Conservation (phyloP, 2,113 vertebrate species). For the Hirundichthys speculiger region DNA sequence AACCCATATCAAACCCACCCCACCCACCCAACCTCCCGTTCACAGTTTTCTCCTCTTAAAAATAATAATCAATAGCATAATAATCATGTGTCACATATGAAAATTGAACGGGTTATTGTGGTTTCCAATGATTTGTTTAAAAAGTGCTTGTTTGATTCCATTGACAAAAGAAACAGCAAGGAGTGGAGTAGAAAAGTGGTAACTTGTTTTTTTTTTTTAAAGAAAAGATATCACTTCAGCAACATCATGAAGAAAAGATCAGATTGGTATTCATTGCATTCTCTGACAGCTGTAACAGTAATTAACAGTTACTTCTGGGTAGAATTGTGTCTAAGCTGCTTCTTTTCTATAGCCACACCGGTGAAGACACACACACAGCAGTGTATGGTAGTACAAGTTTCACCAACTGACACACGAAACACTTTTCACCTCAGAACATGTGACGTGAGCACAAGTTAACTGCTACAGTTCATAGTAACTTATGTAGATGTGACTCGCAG, state of each 20-base stretch:
- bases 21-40: conserved; percentile 42
- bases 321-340: background rate
- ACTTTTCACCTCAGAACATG: conserved; percentile 4
- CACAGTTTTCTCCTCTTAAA: conserved; percentile 82
- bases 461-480: conserved; percentile 36
- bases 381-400: conserved; percentile 5
- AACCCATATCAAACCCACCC: conserved; percentile 49
- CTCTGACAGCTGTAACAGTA: background rate
- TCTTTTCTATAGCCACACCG: conserved; percentile 24
- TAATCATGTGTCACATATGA: conserved; percentile 61
- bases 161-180: conserved; percentile 69
- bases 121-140: conserved; percentile 72
- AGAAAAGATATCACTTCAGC: conserved; percentile 8
- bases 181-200: conserved; percentile 54
- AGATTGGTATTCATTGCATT: conserved; percentile 22
- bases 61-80: conserved; percentile 68
- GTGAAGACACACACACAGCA: background rate
- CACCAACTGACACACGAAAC: conserved; percentile 12
- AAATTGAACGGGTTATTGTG: conserved; percentile 71
- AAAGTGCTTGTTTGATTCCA: conserved; percentile 84
- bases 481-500: conserved; percentile 55
- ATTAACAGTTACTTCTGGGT: background rate
- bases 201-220: conserved; percentile 11
- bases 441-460: conserved; percentile 13
- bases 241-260: conserved; percentile 32